Evolutionary conservation across 2,113 vertebrate species (phyloP), one percentile per base, ranked within the genome.

Genomic region (Calonectris borealis): DNA sequence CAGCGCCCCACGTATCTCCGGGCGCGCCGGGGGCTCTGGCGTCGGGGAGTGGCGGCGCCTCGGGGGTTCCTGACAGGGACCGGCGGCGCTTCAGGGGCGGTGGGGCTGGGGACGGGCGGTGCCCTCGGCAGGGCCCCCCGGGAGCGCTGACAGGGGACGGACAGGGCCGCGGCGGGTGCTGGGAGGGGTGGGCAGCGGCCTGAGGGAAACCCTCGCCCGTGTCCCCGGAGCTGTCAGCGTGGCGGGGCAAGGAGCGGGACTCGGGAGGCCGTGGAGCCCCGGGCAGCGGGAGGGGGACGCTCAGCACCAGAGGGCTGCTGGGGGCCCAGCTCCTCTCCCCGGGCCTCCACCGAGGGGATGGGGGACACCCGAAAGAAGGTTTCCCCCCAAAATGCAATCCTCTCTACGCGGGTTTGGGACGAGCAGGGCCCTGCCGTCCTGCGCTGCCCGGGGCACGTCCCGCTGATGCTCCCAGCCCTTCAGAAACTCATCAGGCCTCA

Each of bases 321-420:
- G 8, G n/a, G n/a, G 48, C 40, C n/a, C 76, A 2, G 86, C 42
- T n/a, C 13, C 81, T 19, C 66, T 65, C 25, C 25, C 46, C 27
- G 12, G 42, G 34, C 24, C 42, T 49, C 17, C 57, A 2, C 64
- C 12, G 7, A 60, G 70, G 27, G 55, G 55, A 4, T 12, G 20
- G 16, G 44, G 18, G 11, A 54, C 10, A 13, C 40, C 25, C 14
- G 2, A 32, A n/a, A 16, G 16, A 19, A 22, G 4, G 60, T 71
- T 60, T 18, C 4, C 11, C 18, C 64, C 9, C 6, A 6, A 34
- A 62, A 38, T 4, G 15, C 38, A 27, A 10, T 3, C 29, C 44
- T 52, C 1, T 2, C 34, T 3, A 3, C 5, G 15, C 0, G 1
- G 13, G 2, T 7, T 29, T 21, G 57, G 42, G 49, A 55, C 24